A percentile compares a stretch with the other conserved stretches of the same genome.
Conservation (phyloP, 2,888 invertebrate species). For the Xanthia togata region DNA sequence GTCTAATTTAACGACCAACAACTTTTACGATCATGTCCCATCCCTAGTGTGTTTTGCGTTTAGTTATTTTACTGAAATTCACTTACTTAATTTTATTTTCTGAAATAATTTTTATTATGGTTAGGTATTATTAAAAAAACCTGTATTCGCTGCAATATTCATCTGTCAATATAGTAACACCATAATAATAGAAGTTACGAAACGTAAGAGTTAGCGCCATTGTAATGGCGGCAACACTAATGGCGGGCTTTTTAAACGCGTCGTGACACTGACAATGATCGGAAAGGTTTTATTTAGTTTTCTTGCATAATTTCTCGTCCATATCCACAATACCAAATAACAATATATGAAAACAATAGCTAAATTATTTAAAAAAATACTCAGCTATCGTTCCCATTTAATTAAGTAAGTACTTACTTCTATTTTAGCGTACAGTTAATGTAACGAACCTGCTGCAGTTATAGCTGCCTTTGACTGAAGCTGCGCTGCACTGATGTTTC, state of each 20-base stretch:
- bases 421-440: neutral
- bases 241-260: slow-evolving; percentile 41
- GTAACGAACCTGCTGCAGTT: neutral
- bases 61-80: neutral
- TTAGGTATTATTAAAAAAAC: neutral
- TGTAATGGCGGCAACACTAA: slow-evolving; percentile 6
- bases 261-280: neutral
- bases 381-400: neutral
- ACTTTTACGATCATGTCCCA: neutral
- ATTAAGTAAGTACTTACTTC: too few relatives aligned
- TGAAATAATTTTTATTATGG: neutral
- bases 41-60: slow-evolving; percentile 31
- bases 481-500: neutral
- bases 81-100: neutral
- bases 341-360: neutral
- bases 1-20: too few relatives aligned
- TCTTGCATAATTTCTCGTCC: neutral
- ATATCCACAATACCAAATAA: neutral
- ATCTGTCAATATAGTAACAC: neutral
- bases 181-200: neutral
- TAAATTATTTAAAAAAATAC: too few relatives aligned
- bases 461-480: neutral
- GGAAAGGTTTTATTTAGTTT: neutral
- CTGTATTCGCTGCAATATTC: too few relatives aligned
- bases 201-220: slow-evolving; percentile 17